These are phyloP conservation scores for Chromoteleia sp. DNA, from an alignment of 2,888 invertebrate genomes.

Conservation along the genomic window DNA sequence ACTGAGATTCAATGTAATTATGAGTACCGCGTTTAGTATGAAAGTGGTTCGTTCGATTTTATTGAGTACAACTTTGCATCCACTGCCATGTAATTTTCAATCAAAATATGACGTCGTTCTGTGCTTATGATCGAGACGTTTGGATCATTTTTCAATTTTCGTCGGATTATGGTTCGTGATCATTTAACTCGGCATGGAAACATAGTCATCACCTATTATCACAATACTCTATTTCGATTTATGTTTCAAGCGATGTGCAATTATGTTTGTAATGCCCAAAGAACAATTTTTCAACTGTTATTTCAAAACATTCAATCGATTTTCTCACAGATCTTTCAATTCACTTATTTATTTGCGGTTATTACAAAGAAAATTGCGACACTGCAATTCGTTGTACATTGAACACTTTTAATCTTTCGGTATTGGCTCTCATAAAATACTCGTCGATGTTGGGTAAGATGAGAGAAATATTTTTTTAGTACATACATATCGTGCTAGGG, in stretches of 20 bases:
- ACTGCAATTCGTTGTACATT: constrained; percentile 17
- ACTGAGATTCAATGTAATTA: neutral
- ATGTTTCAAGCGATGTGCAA: neutral
- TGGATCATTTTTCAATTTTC: neutral
- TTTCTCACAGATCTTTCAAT: neutral
- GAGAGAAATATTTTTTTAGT: constrained; percentile 79
- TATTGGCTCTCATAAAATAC: constrained; percentile 44
- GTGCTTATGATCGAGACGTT: neutral
- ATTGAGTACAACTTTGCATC: constrained; percentile 42
- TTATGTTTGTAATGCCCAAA: constrained; percentile 1
- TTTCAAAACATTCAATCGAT: neutral
- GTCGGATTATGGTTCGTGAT: neutral
- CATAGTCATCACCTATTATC: constrained; percentile 38
- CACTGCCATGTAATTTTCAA: constrained; percentile 37
- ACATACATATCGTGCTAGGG: constrained; percentile 80
- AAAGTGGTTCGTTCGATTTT: constrained; percentile 5
- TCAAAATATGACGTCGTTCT: neutral
- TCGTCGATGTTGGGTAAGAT: constrained; percentile 57
- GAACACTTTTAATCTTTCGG: constrained; percentile 56
- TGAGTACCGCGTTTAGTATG: constrained; percentile 11
- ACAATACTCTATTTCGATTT: constrained; percentile 3
- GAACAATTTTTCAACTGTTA: neutral
- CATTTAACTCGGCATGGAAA: constrained; percentile 32
- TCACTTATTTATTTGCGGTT: neutral
- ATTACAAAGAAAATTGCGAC: constrained; percentile 2